These are phyloP conservation scores for Hestina assimilis DNA, from an alignment of 1,140 invertebrate species.

Conservation along the genomic window DNA sequence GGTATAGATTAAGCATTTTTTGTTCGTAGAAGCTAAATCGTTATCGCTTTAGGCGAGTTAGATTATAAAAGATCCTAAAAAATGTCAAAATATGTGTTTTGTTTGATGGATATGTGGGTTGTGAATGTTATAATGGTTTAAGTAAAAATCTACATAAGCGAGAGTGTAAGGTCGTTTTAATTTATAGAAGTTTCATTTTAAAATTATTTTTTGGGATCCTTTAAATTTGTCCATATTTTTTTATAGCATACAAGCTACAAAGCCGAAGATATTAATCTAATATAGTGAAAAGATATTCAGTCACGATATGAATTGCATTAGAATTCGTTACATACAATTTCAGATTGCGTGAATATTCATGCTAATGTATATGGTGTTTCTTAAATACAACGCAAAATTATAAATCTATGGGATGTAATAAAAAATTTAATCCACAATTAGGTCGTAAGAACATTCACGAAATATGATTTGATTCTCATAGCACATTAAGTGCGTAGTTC, in stretches of 20 bases:
- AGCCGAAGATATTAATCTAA: too few relatives aligned
- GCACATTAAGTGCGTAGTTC: constrained; percentile 8
- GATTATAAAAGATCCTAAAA: too few relatives aligned
- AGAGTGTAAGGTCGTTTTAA: too few relatives aligned
- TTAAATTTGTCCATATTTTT: too few relatives aligned
- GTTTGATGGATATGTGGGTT: too few relatives aligned
- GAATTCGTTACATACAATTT: neutral
- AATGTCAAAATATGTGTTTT: too few relatives aligned
- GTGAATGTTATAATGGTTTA: neutral
- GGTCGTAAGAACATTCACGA: constrained; percentile 18
- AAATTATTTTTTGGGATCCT: too few relatives aligned
- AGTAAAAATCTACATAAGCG: too few relatives aligned
- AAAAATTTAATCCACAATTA: neutral
- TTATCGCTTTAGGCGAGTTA: neutral
- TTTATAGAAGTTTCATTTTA: too few relatives aligned
- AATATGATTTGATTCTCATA: constrained; percentile 23
- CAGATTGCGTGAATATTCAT: constrained; percentile 19
- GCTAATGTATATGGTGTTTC: constrained; percentile 5
- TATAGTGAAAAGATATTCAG: too few relatives aligned
- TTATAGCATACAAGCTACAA: neutral
- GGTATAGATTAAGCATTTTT: constrained; percentile 37
- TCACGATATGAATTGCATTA: neutral
- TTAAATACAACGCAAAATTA: neutral
- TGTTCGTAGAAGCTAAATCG: neutral
- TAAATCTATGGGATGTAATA: neutral